Evolutionary conservation across 2,888 invertebrate species (phyloP), one percentile per base, ranked within the genome.

Genomic region (Eurois occulta): DNA sequence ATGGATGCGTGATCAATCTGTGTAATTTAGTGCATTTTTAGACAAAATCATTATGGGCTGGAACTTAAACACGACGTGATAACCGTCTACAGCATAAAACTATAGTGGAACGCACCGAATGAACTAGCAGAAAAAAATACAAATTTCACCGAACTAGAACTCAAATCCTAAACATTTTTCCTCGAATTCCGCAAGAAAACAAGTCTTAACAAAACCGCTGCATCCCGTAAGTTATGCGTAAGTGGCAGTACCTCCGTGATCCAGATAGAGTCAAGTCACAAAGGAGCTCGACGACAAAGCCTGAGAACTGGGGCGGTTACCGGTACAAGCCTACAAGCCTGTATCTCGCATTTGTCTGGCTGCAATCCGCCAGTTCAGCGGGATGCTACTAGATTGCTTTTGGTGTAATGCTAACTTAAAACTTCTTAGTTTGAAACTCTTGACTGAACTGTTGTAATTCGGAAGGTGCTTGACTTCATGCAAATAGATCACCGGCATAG

Each of bases 251-350:
- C 88, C 89, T 85, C 79, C 88, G 87, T 93, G 91, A 91, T 91
- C 91, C 90, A 94, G 91, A 93, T 93, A 91, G 81, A 89, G 89
- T 87, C 90, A 87, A 91, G 88, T 89, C 88, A 91, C 92, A 93
- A 92, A 92, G 90, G 87, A 86, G 82, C 88, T 84, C 81, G 79
- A 85, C 90, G 91, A 92, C 93, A 92, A 91, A 88, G 92, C 91
- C 88, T 94, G 94, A 90, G 93, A 94, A 94, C 92, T 93, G 81
- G 93, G 92, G 89, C 94, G 91, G 91, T 90, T 90, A 92, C 92
- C 92, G 91, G 91, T 92, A 92, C 91, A 88, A 89, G 84, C 78
- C 86, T 91, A 91, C 90, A 87, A 89, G 86, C 80, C 85, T 69
- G 85, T 87, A 81, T 75, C 77, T 77, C 80, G 79, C 87, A 88